Conservation (phyloP, 2,888 invertebrate genomes). For the Sphaerophoria rueppellii region DNA sequence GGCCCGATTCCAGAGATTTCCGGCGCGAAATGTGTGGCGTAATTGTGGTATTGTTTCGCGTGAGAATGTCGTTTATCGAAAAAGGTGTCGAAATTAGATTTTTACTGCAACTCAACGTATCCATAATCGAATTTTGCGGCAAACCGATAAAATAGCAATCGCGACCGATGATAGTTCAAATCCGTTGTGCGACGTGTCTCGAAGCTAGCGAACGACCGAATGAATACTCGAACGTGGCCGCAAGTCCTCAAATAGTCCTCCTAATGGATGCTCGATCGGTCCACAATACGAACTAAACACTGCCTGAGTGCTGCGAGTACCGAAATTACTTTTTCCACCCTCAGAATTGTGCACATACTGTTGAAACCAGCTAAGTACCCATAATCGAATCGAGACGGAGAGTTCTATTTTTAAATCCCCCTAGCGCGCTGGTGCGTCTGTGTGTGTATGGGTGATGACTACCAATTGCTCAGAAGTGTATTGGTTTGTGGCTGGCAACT, state of each 20-base stretch:
- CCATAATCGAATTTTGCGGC: constrained; percentile 29
- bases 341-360: constrained; percentile 46
- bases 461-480: constrained; percentile 24
- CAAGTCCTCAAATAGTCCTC: constrained; percentile 74
- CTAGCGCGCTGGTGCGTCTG: neutral
- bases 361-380: constrained; percentile 57
- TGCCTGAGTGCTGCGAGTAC: constrained; percentile 40
- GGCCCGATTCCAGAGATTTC: constrained; percentile 74
- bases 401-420: constrained; percentile 69
- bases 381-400: constrained; percentile 48
- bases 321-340: constrained; percentile 66
- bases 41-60: constrained; percentile 80
- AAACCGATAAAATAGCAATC: constrained; percentile 23
- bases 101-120: constrained; percentile 76
- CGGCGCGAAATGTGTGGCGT: constrained; percentile 76
- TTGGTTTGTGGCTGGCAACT: constrained; percentile 71
- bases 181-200: constrained; percentile 51
- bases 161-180: constrained; percentile 21
- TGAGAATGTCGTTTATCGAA: constrained; percentile 89
- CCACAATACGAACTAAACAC: constrained; percentile 56
- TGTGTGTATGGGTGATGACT: constrained; percentile 43
- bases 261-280: constrained; percentile 56
- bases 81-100: constrained; percentile 85
- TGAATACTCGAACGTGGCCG: constrained; percentile 66
- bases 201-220: constrained; percentile 64